phyloP scores from a whole-genome alignment of 2,797 vertebrate genomes.

The Mormyrus hasselquistii region DNA sequence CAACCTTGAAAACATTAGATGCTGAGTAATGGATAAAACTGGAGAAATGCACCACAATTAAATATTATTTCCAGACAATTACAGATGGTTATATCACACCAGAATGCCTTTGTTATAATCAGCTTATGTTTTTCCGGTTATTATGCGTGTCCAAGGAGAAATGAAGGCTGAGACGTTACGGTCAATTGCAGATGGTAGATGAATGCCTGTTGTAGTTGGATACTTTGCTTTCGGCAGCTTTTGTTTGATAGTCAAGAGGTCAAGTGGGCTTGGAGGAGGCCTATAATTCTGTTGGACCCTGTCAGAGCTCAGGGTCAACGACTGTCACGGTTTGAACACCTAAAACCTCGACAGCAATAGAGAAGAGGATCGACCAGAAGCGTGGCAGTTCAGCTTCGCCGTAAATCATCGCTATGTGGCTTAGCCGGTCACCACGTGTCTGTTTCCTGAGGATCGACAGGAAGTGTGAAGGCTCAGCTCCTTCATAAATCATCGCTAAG shows the following conservation, averaged over 20 bases:
- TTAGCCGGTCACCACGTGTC: background rate
- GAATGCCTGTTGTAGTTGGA: background rate
- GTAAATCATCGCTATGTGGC: background rate
- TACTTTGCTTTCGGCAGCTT: background rate
- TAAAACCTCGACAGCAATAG: background rate
- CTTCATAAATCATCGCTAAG: background rate
- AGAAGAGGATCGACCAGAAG: background rate
- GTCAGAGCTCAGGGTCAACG: background rate
- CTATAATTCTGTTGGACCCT: background rate
- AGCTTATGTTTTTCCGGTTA: background rate
- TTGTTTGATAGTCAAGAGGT: background rate
- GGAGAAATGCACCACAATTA: background rate
- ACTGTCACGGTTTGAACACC: background rate
- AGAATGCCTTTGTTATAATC: background rate
- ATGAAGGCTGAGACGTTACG: background rate
- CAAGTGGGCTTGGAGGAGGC: background rate
- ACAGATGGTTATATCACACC: constrained; percentile 8
- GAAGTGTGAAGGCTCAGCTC: background rate
- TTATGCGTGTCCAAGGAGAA: constrained; percentile 1
- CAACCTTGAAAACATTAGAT: constrained; percentile 2
- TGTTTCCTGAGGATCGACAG: background rate
- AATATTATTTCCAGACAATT: constrained; percentile 5
- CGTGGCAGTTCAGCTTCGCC: background rate
- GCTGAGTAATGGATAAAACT: background rate
- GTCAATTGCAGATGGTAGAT: background rate